These are phyloP conservation scores for Rattus norvegicus DNA, from an alignment of 2,113 vertebrate species.

Conservation along the genomic window DNA sequence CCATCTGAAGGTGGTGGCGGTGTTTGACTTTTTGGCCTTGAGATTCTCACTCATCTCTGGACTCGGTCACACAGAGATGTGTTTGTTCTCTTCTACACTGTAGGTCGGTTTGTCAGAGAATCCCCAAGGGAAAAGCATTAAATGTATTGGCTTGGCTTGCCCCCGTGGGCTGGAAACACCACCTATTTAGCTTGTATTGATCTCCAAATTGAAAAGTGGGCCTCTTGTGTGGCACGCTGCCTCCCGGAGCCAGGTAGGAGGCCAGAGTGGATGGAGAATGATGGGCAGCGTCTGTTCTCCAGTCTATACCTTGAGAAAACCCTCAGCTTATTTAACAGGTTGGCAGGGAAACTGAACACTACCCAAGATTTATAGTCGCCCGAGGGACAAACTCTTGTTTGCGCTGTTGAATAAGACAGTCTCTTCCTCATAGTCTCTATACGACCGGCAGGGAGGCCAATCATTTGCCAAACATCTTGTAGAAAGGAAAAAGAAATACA, in stretches of 20 bases:
- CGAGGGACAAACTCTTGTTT: not conserved
- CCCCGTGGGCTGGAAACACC: not conserved
- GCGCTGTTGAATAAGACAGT: not conserved
- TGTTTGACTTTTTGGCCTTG: not conserved
- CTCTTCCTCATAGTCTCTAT: slow-evolving; percentile 23
- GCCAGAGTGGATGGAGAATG: not conserved
- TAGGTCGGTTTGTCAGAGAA: not conserved
- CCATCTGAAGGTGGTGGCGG: not conserved
- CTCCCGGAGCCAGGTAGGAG: not conserved
- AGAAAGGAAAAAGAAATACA: not conserved
- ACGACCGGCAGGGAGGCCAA: not conserved
- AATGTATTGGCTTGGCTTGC: not conserved
- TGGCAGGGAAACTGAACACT: not conserved
- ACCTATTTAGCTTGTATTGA: not conserved
- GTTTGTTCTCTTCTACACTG: not conserved
- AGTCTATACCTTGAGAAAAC: not conserved
- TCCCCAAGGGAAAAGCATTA: not conserved
- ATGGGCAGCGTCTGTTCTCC: not conserved
- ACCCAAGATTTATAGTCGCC: slow-evolving; percentile 18
- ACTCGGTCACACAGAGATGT: not conserved
- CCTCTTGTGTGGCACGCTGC: not conserved
- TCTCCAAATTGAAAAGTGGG: not conserved
- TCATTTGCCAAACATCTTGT: not conserved
- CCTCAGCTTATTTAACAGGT: not conserved
- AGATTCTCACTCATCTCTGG: not conserved